Evolutionary conservation across 2,113 vertebrate species (phyloP), one percentile per base, ranked within the genome.

Genomic region (Martes martes): DNA sequence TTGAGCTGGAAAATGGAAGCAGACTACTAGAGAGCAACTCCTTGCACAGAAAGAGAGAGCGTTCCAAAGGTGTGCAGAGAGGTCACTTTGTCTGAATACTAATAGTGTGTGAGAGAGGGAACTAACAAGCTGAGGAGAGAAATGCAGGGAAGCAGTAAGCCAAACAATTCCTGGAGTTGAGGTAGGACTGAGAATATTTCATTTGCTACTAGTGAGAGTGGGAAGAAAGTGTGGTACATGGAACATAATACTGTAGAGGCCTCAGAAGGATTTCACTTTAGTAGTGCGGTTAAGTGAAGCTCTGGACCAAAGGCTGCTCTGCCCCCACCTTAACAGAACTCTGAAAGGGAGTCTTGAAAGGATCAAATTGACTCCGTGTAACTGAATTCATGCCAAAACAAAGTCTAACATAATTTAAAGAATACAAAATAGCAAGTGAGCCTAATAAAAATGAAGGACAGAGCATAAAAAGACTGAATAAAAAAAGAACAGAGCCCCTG

Each of bases 391-490:
- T 52, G 31, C 69, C 76, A 33, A 36, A 91, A 88, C 55, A 84
- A 69, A 84, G 67, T 59, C 69, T 69, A 76, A 42, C 59, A 47
- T 91, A 91, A 96, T 84, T 67, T 79, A 94, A 92, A 69, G 36
- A 57, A 31, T 28, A 6, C 19, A 73, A 71, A 91, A 89, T 36
- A 88, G 11, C 78, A 92, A 42, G 52, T 96, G 21, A 57, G 63
- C 78, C 61, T 84, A 88, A 93, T 90, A 63, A 78, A 81, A 87
- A n/a, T 90, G 84, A 92, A 83, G 50, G 33, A 95, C 47, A 78
- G 73, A 97, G 5, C 15, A 36, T 78, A 83, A 71, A 90, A 88
- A 79, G 73, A 87, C 71, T 65, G 26, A 85, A 11, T 4, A 76
- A 65, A 65, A 85, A 88, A 57, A 63, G 42, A 89, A 47, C 24